A percentile compares a stretch with the other conserved stretches of the same genome.
Conservation (phyloP, 2,113 vertebrate genomes). For the Hirundichthys speculiger region DNA sequence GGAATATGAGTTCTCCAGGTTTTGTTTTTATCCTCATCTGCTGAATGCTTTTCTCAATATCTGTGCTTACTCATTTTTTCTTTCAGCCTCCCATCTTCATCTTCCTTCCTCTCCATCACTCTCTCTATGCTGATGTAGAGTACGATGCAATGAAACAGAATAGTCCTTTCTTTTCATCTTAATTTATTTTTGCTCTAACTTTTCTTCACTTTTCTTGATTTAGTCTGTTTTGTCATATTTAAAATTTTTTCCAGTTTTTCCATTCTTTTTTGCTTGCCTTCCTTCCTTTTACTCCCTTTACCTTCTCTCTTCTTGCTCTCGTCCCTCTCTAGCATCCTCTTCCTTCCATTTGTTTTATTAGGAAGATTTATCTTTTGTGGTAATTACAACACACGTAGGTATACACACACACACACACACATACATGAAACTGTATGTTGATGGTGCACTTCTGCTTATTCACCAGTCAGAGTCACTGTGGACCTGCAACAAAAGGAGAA, state of each 20-base stretch:
- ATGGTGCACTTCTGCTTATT: slow-evolving; percentile 26
- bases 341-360: slow-evolving; percentile 72
- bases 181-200: slow-evolving; percentile 20
- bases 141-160: slow-evolving; percentile 49
- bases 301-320: slow-evolving; percentile 47
- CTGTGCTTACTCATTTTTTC: slow-evolving; percentile 36
- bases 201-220: slow-evolving; percentile 3
- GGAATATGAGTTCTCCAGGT: slow-evolving; percentile 40
- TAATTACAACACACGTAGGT: slow-evolving; percentile 62
- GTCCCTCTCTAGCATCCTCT: slow-evolving; percentile 57
- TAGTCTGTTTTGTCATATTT: not conserved
- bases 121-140: slow-evolving; percentile 46
- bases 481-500: slow-evolving; percentile 8
- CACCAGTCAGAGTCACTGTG: slow-evolving; percentile 63
- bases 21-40: slow-evolving; percentile 32
- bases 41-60: slow-evolving; percentile 25
- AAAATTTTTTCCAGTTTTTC: slow-evolving; percentile 8
- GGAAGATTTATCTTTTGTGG: slow-evolving; percentile 67
- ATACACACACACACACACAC: slow-evolving; percentile 11
- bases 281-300: slow-evolving; percentile 20
- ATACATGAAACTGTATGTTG: slow-evolving; percentile 15
- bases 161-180: slow-evolving; percentile 30
- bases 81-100: slow-evolving; percentile 27
- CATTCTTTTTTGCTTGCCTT: slow-evolving; percentile 6
- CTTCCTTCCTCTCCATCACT: slow-evolving; percentile 40